A percentile compares a stretch with the other conserved stretches of the same genome.
Evolutionary conservation across 2,113 vertebrate species (phyloP).

Genomic region (Hippopotamus amphibius): DNA sequence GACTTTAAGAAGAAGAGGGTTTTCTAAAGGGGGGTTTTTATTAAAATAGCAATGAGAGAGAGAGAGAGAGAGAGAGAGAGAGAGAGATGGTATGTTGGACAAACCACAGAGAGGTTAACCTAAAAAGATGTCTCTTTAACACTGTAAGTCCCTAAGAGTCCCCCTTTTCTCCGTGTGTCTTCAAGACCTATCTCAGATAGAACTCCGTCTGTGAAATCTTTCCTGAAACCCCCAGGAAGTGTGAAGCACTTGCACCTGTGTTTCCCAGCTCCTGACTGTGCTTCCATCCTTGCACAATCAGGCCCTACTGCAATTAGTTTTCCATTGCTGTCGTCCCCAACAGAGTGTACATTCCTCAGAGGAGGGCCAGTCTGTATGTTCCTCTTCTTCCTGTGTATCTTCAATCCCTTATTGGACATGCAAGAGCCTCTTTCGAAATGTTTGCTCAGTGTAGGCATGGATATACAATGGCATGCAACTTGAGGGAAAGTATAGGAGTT

Average conservation of each 20-base stretch:
- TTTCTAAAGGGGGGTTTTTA: neutral
- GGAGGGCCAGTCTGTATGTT: neutral
- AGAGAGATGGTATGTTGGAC: neutral
- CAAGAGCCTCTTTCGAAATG: neutral
- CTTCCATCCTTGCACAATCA: neutral
- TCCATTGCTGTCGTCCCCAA: neutral
- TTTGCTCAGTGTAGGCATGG: neutral
- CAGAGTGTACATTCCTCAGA: fast-evolving
- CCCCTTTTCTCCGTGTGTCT: neutral
- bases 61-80: neutral
- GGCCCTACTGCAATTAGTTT: no score
- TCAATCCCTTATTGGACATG: neutral
- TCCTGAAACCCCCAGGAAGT: neutral
- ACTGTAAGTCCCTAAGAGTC: neutral
- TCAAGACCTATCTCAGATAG: neutral
- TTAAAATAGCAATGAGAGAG: neutral
- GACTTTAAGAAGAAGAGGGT: neutral
- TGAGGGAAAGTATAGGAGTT: neutral
- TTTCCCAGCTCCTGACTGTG: neutral
- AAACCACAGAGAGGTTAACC: neutral
- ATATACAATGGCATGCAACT: neutral
- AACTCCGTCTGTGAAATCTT: neutral
- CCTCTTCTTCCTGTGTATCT: neutral
- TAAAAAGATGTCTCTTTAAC: neutral
- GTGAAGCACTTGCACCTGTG: neutral